Base-by-base conservation (phyloP, 1,140 invertebrate species). In the Brevipalpus yothersi region DNA sequence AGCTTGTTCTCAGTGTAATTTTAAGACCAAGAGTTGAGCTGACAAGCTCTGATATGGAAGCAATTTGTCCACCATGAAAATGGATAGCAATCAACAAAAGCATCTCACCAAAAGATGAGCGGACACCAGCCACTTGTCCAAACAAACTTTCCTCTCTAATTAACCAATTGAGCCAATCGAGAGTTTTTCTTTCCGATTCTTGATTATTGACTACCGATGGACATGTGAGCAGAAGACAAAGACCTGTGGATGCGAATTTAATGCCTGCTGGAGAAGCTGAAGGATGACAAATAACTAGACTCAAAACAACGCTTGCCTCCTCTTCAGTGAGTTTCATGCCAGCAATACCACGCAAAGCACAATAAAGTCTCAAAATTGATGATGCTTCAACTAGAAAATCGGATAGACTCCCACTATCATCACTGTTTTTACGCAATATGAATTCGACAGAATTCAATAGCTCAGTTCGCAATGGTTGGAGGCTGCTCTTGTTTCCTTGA, bases 1-100 rank as follows among this genome's bases (percentile, higher is more conserved):
- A 88, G 68, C 90, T 93, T 0, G 86, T 83, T 57, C 91, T 75
- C 8, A 93, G 88, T 0, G 84, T 79, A 64, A 95, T 83, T 71
- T 92, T 90, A 87, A 96, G 94, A 1, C 88, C 89, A 0, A 97
- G 72, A 15, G 90, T 94, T 10, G 86, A 81, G 67, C 87, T 92
- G 0, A 95, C 89, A 15, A 95, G 73, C 65, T 95, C 91, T 60
- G 83, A 83, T 56, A 96, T 92, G 8, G 90, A 86, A 54, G 80
- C 80, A 10, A 91, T 69, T 71, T 95, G 90, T 69, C 89, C 91
- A 62, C 86, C 87, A 68, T 95, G 91, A 69, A 95, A 95, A 69
- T 95, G 90, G 64, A 95, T 94, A 0, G 91, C 92, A 76, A 97
- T 86, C 39, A 96, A 72, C 0, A 96, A 77, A 15, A 97, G 73